phyloP scores from a whole-genome alignment of 2,113 vertebrate species.

The Oreochromis spilurus region DNA sequence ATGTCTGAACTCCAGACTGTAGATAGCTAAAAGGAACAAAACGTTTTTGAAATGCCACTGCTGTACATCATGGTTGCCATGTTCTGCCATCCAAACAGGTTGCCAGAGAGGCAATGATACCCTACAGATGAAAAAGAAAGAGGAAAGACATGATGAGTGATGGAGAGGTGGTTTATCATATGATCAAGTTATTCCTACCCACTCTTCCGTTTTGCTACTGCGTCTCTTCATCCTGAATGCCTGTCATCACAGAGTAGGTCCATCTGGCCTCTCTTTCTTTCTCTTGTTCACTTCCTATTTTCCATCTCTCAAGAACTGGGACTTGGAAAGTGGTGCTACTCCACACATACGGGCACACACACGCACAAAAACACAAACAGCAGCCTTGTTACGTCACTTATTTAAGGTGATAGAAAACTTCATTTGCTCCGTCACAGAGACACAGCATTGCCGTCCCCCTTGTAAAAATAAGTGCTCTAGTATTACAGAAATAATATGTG shows the following conservation, averaged over 20 bases:
- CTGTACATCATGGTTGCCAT: not conserved
- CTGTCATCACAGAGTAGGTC: not conserved
- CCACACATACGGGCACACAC: not conserved
- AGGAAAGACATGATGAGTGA: not conserved
- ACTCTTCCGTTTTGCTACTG: not conserved
- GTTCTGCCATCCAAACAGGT: not conserved
- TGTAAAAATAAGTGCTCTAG: not conserved
- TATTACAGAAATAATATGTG: not conserved
- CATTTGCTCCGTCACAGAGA: not conserved
- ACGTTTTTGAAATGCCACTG: not conserved
- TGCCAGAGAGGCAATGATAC: not conserved
- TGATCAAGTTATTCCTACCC: not conserved
- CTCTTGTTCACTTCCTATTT: not conserved
- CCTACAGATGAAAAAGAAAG: not conserved
- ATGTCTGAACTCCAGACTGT: not conserved
- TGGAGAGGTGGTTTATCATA: not conserved
- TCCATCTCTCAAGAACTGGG: not conserved
- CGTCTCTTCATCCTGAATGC: not conserved
- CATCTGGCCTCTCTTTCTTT: not conserved
- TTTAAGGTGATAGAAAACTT: slow-evolving; percentile 3
- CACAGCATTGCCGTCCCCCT: not conserved
- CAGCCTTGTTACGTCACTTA: not conserved
- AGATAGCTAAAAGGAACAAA: not conserved
- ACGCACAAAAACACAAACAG: not conserved
- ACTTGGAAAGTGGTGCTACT: slow-evolving; percentile 2